phyloP scores from a whole-genome alignment of 2,797 vertebrate genomes.

The Malurus splendens region DNA sequence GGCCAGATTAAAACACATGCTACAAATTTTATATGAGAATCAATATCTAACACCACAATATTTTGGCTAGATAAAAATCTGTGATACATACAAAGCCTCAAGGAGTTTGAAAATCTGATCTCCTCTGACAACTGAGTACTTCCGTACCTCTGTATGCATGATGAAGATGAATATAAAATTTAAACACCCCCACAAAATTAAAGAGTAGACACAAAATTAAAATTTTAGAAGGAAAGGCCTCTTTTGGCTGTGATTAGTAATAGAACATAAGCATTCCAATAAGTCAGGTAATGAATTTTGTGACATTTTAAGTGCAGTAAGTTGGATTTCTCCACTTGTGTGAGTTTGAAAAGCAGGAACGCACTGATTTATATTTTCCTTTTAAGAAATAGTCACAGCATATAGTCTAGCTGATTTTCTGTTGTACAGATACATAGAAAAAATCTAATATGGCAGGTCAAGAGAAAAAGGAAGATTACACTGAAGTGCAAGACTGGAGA shows the following conservation, averaged over 20 bases:
- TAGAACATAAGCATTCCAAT: neutral
- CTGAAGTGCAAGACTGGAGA: conserved; percentile 6
- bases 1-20: neutral
- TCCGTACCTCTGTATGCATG: neutral
- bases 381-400: neutral
- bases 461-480: conserved; percentile 12
- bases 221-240: neutral
- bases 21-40: neutral
- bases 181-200: neutral
- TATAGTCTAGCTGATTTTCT: neutral
- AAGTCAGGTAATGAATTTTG: neutral
- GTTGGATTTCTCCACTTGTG: neutral
- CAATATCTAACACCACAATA: neutral
- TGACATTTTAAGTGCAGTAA: neutral
- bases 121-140: neutral
- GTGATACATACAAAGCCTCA: neutral
- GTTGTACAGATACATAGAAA: conserved; percentile 24
- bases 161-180: neutral
- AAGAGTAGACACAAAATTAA: neutral
- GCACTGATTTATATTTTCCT: conserved; percentile 11
- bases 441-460: conserved; percentile 36
- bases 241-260: neutral
- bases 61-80: neutral
- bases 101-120: neutral
- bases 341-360: neutral